Conservation (phyloP, 2,797 vertebrate genomes). For the Ctenosaura bakeri region DNA sequence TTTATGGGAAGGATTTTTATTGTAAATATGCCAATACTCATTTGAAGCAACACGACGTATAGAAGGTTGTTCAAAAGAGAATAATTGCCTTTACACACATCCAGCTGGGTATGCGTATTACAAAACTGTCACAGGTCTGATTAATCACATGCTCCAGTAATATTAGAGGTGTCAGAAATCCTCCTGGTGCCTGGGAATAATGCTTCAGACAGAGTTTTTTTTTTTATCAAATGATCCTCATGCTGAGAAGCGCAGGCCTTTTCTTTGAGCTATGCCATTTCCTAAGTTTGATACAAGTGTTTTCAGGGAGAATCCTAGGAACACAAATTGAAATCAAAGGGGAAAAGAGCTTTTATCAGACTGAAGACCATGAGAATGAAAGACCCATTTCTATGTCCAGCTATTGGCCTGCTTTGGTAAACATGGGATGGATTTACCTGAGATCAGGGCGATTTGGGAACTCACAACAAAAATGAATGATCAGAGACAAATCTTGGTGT, state of each 20-base stretch:
- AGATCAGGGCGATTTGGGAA: neutral
- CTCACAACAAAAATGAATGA: neutral
- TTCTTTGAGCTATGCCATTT: neutral
- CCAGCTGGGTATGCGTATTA: neutral
- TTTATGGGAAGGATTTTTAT: slow-evolving; percentile 5
- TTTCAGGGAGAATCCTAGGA: slow-evolving; percentile 11
- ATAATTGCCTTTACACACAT: slow-evolving; percentile 20
- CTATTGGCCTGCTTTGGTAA: neutral
- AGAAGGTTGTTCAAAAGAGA: slow-evolving; percentile 28
- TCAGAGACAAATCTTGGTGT: neutral
- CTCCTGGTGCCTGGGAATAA: slow-evolving; percentile 39
- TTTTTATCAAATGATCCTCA: slow-evolving; percentile 34
- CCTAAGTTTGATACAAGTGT: neutral
- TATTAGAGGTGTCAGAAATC: slow-evolving; percentile 41
- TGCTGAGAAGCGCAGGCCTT: slow-evolving; percentile 6
- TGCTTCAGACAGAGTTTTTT: slow-evolving; percentile 39
- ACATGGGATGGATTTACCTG: neutral
- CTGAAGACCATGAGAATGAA: slow-evolving; percentile 7
- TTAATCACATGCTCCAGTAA: slow-evolving; percentile 23
- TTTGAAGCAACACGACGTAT: slow-evolving; percentile 19
- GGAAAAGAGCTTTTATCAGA: slow-evolving; percentile 41
- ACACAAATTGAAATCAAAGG: slow-evolving; percentile 6
- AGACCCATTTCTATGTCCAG: neutral
- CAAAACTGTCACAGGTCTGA: slow-evolving; percentile 40
- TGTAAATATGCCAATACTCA: slow-evolving; percentile 21